Conservation (phyloP, 2,113 vertebrate species). For the Dicaeum eximium region DNA sequence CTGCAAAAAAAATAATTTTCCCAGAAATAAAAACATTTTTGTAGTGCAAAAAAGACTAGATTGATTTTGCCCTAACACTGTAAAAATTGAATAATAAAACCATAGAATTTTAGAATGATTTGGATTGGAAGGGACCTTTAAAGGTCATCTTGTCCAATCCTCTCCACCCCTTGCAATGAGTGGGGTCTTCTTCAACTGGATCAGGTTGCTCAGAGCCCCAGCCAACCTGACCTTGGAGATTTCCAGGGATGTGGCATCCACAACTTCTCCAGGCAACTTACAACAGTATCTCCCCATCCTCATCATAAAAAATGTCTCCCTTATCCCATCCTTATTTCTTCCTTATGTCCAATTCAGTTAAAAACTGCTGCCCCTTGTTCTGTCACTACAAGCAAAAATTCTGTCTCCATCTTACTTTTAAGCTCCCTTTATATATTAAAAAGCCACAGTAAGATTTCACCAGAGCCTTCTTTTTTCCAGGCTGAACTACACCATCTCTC, state of each 20-base stretch:
- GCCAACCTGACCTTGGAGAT: background rate
- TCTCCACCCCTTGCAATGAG: fast-evolving
- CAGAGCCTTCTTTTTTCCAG: background rate
- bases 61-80: background rate
- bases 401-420: background rate
- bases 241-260: background rate
- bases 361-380: background rate
- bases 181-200: background rate
- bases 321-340: background rate
- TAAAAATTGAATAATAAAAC: background rate
- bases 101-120: background rate
- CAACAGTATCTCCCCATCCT: background rate
- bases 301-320: background rate
- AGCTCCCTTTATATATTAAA: background rate
- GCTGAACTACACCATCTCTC: background rate
- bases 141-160: background rate
- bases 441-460: background rate
- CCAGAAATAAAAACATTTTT: background rate
- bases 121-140: background rate
- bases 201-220: background rate
- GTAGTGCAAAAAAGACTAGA: background rate
- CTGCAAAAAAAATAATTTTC: background rate
- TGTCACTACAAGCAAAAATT: background rate
- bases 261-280: background rate
- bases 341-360: background rate